Conservation (phyloP, 2,113 vertebrate genomes). For the Pycnonotus jocosus region DNA sequence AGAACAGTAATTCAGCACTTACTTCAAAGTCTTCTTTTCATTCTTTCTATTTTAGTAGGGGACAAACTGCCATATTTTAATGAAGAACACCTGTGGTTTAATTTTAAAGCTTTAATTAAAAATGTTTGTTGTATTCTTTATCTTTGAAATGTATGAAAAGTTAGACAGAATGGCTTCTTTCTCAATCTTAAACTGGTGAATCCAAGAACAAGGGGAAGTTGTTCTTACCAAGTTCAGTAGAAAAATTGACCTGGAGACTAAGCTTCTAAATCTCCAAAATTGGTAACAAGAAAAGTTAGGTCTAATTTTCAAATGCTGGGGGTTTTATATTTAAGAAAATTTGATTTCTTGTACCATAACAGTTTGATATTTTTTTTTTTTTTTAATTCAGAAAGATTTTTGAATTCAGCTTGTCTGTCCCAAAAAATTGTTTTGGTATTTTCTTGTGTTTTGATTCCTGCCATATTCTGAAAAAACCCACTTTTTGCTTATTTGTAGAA, state of each 20-base stretch:
- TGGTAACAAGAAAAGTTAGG: background rate
- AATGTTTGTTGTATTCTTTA: background rate
- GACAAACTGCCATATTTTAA: background rate
- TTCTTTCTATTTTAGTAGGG: background rate
- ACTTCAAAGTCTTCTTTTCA: background rate
- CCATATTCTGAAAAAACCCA: background rate
- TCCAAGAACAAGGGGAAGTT: background rate
- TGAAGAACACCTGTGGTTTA: background rate
- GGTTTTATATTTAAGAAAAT: background rate
- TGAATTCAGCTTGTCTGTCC: background rate
- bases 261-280: background rate
- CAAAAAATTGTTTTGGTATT: background rate
- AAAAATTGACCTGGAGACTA: background rate
- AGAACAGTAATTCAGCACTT: background rate
- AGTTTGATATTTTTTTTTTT: background rate
- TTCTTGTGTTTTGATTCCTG: background rate
- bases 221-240: background rate
- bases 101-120: background rate
- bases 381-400: background rate
- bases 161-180: background rate
- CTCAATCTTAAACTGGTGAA: background rate
- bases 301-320: background rate
- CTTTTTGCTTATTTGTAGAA: background rate
- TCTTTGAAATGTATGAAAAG: background rate
- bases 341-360: rapidly evolving